These are phyloP conservation scores for Okapia johnstoni DNA, from an alignment of 2,113 vertebrate species.

Conservation along the genomic window DNA sequence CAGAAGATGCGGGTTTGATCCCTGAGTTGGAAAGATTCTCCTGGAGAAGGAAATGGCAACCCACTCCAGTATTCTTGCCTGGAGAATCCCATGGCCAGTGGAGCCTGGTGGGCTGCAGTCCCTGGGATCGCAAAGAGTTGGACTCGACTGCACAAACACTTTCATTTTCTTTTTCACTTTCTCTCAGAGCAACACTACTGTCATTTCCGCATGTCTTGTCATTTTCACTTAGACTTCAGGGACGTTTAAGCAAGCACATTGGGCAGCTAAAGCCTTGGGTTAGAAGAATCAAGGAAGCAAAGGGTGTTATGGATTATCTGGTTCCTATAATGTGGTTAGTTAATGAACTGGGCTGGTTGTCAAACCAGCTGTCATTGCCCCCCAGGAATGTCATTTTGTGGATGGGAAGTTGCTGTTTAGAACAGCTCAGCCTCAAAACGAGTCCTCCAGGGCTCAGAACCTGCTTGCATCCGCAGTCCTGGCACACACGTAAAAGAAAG, in stretches of 20 bases:
- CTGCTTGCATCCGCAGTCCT: accelerated
- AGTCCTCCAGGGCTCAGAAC: not conserved
- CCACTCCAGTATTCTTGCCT: not conserved
- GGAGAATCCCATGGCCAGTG: not conserved
- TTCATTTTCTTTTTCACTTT: not conserved
- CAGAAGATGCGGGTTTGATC: not conserved
- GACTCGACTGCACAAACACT: not conserved
- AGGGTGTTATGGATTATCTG: not conserved
- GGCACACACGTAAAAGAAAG: not conserved
- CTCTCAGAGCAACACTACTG: not conserved
- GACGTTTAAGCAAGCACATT: not conserved
- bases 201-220: not conserved
- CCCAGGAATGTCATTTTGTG: not conserved
- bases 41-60: not conserved
- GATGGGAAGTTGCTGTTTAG: not conserved
- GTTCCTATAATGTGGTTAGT: not conserved
- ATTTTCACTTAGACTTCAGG: not conserved
- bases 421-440: not conserved
- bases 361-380: not conserved
- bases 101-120: not conserved
- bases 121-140: accelerated
- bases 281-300: not conserved
- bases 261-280: not conserved
- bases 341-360: not conserved
- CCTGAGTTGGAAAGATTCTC: not conserved